Conservation (phyloP, 2,113 vertebrate genomes). For the Brienomyrus longianalis region DNA sequence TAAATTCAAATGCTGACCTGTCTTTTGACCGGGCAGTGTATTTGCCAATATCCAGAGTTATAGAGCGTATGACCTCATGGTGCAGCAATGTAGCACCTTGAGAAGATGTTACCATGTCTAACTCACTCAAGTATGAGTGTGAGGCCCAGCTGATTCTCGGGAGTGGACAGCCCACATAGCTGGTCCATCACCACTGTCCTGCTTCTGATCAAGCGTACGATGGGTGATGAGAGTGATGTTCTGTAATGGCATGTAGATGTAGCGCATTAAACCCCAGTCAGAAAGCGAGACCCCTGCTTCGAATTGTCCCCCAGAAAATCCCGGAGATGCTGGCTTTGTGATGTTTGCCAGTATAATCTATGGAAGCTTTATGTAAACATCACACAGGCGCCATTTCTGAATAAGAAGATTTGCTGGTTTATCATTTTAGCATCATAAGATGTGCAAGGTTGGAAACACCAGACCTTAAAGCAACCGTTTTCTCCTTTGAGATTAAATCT, state of each 20-base stretch:
- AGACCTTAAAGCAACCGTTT: slow-evolving; percentile 4
- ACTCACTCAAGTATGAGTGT: background rate
- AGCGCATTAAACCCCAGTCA: background rate
- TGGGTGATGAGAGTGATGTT: background rate
- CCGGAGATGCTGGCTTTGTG: slow-evolving; percentile 37
- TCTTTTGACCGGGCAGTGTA: too few species aligned
- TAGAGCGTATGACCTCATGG: background rate
- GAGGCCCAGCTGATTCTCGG: background rate
- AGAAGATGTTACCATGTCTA: background rate
- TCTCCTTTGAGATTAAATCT: slow-evolving; percentile 23
- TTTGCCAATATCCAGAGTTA: background rate
- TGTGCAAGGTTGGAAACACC: slow-evolving; percentile 3
- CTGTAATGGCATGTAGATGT: background rate
- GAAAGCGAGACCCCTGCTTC: background rate
- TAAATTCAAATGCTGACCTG: too few species aligned
- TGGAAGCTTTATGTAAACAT: slow-evolving; percentile 38
- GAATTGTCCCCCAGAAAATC: background rate
- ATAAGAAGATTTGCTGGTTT: slow-evolving; percentile 40
- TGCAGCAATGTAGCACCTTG: background rate
- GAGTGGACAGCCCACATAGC: background rate
- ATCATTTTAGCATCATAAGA: slow-evolving; percentile 36
- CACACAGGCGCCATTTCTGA: slow-evolving; percentile 26
- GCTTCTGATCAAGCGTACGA: background rate
- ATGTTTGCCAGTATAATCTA: slow-evolving; percentile 43
- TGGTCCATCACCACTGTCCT: background rate